phyloP scores from a whole-genome alignment of 2,888 invertebrate species.

The Calameuta pallipes region DNA sequence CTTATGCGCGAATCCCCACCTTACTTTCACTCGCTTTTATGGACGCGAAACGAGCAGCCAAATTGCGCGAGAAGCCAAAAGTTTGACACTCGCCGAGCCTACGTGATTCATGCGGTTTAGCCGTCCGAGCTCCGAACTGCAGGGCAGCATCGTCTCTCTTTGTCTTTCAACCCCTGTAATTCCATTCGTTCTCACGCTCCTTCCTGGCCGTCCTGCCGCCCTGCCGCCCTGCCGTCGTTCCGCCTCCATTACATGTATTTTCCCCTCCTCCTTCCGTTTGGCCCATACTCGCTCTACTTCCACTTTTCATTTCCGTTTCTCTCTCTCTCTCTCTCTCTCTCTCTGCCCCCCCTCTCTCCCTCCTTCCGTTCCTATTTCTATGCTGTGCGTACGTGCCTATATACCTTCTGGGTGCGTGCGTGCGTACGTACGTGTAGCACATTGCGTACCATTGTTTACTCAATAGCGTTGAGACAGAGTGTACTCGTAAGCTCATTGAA shows the following conservation, averaged over 20 bases:
- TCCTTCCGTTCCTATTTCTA: slow-evolving; percentile 39
- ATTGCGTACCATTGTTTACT: slow-evolving; percentile 66
- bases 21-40: too few relatives aligned
- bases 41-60: too few relatives aligned
- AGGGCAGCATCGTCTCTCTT: neutral
- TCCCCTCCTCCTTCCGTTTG: slow-evolving; percentile 20
- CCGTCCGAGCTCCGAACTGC: neutral
- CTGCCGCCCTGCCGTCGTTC: neutral
- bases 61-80: too few relatives aligned
- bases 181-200: slow-evolving; percentile 30
- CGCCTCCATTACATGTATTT: slow-evolving; percentile 10
- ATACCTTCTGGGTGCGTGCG: slow-evolving; percentile 10
- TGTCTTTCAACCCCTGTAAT: slow-evolving; percentile 2
- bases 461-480: slow-evolving; percentile 39
- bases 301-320: neutral
- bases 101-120: too few relatives aligned
- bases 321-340: slow-evolving; percentile 10
- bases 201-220: slow-evolving; percentile 26
- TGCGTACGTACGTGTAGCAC: slow-evolving; percentile 52
- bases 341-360: slow-evolving; percentile 8
- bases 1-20: too few relatives aligned
- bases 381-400: slow-evolving; percentile 24
- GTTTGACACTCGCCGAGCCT: too few relatives aligned
- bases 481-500: slow-evolving; percentile 10
- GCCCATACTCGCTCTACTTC: slow-evolving; percentile 9